Percentiles rank a stretch among this genome's conserved stretches.
These are phyloP conservation scores for Eurytoma adleriae DNA, from an alignment of 2,888 invertebrate genomes.

Conservation along the genomic window DNA sequence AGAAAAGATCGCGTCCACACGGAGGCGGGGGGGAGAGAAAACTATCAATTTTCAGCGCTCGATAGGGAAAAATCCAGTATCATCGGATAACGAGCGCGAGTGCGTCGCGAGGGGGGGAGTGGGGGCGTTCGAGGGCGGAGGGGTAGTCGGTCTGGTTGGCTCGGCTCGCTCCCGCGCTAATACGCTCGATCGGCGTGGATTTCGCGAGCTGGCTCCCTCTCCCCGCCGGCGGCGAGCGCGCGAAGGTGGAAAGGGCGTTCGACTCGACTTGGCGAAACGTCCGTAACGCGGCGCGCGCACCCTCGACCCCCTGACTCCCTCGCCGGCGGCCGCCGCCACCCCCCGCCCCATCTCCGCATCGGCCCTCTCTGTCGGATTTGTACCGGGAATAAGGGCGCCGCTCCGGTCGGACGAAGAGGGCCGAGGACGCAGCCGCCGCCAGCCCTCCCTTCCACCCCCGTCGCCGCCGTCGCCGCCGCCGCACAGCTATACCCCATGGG, in stretches of 20 bases:
- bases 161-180: neutral
- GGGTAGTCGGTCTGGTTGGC: neutral
- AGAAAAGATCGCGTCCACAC: no score
- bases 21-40: no score
- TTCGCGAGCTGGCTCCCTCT: conserved; percentile 2
- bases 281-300: conserved; percentile 33
- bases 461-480: neutral
- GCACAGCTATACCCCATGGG: neutral
- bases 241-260: conserved; percentile 39
- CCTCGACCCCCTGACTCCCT: conserved; percentile 4
- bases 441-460: neutral
- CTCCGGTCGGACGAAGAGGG: conserved; percentile 14
- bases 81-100: no score
- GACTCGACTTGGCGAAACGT: conserved; percentile 34
- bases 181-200: conserved; percentile 1
- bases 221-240: neutral
- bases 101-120: neutral
- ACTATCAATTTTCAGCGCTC: no score
- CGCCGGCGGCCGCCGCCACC: neutral
- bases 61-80: no score
- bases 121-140: neutral
- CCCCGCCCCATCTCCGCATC: conserved; percentile 7
- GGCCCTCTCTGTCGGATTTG: conserved; percentile 1
- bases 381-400: neutral
- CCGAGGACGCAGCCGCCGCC: neutral